Evolutionary conservation across 2,888 invertebrate genomes (phyloP).

Genomic region (Altica lythri): DNA sequence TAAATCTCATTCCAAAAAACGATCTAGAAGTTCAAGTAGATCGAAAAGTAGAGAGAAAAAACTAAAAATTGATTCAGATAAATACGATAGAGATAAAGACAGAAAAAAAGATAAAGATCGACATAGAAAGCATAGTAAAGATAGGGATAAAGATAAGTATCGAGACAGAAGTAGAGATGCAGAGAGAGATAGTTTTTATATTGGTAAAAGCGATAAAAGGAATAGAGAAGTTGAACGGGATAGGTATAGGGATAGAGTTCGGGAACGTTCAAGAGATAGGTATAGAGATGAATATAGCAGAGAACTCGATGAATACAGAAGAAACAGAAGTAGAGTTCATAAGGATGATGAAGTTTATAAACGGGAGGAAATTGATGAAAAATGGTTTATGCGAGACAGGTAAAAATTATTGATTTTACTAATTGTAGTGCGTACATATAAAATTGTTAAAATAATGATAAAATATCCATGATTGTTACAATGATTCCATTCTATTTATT

Average conservation of each 20-base stretch:
- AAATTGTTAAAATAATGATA: too few species aligned
- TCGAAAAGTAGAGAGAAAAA: too few species aligned
- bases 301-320: conserved; percentile 46
- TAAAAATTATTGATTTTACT: too few species aligned
- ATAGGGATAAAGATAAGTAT: conserved; percentile 28
- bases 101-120: conserved; percentile 19
- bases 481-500: too few species aligned
- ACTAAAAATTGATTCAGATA: conserved; percentile 9
- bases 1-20: conserved; percentile 40
- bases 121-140: conserved; percentile 20
- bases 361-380: conserved; percentile 56
- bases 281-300: conserved; percentile 49
- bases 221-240: conserved; percentile 23
- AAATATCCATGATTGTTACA: too few species aligned
- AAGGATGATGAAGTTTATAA: conserved; percentile 45
- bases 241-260: conserved; percentile 31
- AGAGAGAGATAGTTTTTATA: conserved; percentile 31
- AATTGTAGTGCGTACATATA: too few species aligned
- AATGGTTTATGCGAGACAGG: conserved; percentile 48
- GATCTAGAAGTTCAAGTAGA: conserved; percentile 35
- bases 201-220: conserved; percentile 23
- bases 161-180: conserved; percentile 23
- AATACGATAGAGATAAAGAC: conserved; percentile 27
- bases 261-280: conserved; percentile 40
- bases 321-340: conserved; percentile 48